Conservation (phyloP, 2,888 invertebrate genomes). For the Platycheirus albimanus region DNA sequence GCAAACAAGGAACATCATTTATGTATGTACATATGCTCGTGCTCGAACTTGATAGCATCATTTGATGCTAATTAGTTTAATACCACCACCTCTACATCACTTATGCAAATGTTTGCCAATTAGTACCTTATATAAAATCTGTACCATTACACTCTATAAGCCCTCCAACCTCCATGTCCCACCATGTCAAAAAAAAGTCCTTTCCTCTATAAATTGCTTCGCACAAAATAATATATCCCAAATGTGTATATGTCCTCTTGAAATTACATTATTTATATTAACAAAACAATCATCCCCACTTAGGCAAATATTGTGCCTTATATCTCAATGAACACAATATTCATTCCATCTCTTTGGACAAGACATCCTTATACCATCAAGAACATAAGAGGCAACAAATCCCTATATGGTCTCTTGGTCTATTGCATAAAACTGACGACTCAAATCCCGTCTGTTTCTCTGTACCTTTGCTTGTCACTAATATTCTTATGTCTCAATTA, state of each 20-base stretch:
- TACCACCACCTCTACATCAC: conserved; percentile 45
- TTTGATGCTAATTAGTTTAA: conserved; percentile 51
- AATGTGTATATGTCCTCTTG: conserved; percentile 42
- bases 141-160: conserved; percentile 37
- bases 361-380: too few relatives aligned
- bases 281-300: conserved; percentile 68
- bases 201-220: neutral
- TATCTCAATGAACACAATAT: conserved; percentile 46
- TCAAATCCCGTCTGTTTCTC: conserved; percentile 13
- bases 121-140: conserved; percentile 66
- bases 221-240: conserved; percentile 18
- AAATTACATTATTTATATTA: conserved; percentile 68
- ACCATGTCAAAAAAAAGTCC: neutral
- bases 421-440: conserved; percentile 53
- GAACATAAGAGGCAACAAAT: conserved; percentile 63
- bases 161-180: neutral
- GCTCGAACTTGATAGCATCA: conserved; percentile 22
- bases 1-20: neutral
- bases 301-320: conserved; percentile 46
- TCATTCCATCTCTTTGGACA: neutral
- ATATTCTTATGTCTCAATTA: conserved; percentile 68
- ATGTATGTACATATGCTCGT: too few relatives aligned
- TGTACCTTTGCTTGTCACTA: conserved; percentile 37
- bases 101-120: conserved; percentile 70
- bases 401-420: too few relatives aligned